These are phyloP conservation scores for Cervus canadensis DNA, from an alignment of 2,113 vertebrate genomes.

Conservation along the genomic window DNA sequence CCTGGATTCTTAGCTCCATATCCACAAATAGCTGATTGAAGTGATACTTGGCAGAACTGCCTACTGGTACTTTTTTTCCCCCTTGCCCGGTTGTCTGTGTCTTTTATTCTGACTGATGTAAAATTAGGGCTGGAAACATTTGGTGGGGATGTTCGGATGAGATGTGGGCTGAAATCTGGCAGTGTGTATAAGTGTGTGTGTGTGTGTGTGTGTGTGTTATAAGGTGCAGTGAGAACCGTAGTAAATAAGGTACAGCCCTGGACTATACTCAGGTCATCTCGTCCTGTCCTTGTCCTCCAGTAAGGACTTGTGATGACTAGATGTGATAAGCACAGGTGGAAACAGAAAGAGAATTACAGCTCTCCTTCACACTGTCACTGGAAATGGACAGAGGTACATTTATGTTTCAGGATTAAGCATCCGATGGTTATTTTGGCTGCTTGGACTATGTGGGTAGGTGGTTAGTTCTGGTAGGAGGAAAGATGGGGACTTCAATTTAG, in stretches of 20 bases:
- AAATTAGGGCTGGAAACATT: slow-evolving; percentile 28
- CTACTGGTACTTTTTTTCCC: slow-evolving; percentile 2
- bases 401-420: neutral
- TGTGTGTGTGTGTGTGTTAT: neutral
- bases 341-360: neutral
- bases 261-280: neutral
- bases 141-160: neutral
- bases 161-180: neutral
- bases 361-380: neutral
- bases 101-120: slow-evolving; percentile 3
- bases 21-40: slow-evolving; percentile 40
- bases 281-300: neutral
- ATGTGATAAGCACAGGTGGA: neutral
- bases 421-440: neutral
- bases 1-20: neutral
- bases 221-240: neutral
- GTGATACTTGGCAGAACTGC: slow-evolving; percentile 18
- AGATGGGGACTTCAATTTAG: neutral
- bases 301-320: neutral
- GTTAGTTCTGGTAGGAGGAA: neutral
- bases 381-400: neutral
- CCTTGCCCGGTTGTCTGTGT: neutral
- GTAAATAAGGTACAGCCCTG: neutral
- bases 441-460: neutral
- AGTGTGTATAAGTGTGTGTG: neutral